Conservation (phyloP, 2,113 vertebrate genomes). For the Pteropus alecto region DNA sequence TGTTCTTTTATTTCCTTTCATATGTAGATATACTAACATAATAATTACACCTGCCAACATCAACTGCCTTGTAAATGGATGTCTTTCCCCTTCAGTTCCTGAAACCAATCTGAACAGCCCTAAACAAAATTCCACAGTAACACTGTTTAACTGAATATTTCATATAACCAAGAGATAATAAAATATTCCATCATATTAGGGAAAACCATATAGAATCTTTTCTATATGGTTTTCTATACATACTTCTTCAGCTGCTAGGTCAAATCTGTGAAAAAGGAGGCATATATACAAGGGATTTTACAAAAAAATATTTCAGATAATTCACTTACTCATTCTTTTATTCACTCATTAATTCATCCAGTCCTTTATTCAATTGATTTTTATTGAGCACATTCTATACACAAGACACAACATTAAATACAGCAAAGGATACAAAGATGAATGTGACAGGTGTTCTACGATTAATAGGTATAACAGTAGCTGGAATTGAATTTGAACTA, state of each 20-base stretch:
- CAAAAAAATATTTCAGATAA: neutral
- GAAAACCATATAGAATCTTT: neutral
- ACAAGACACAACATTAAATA: neutral
- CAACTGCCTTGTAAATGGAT: neutral
- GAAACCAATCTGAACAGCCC: neutral
- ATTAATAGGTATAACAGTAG: neutral
- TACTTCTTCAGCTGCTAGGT: neutral
- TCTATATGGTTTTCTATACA: no score
- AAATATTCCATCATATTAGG: neutral
- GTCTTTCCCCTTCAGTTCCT: neutral
- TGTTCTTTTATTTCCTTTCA: neutral
- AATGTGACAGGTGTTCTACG: neutral
- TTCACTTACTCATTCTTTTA: neutral
- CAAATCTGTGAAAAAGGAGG: neutral
- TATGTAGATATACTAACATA: neutral
- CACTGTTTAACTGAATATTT: neutral
- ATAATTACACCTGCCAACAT: neutral
- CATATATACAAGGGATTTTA: neutral
- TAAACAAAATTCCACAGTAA: neutral
- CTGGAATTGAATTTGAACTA: constrained; percentile 5
- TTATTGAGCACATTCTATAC: neutral
- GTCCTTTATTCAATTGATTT: neutral
- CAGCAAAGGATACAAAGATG: neutral
- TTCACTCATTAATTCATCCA: neutral
- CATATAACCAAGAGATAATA: neutral